Percentiles rank a stretch among this genome's conserved stretches.
Evolutionary conservation across 1,140 invertebrate species (phyloP).

Genomic region (Subanguina moxae): DNA sequence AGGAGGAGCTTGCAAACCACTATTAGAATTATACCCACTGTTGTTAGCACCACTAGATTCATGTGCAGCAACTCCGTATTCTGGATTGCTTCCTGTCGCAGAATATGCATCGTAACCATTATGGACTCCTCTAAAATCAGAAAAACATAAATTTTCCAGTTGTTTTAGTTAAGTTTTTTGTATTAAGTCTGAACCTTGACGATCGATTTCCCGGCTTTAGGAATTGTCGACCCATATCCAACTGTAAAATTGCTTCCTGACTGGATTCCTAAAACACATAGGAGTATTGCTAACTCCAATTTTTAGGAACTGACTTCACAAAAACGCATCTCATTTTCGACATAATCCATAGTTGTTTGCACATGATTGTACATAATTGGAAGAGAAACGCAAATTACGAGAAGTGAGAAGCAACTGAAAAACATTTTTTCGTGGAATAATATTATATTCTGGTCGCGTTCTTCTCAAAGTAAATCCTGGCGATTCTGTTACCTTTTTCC

Average conservation of each 20-base stretch:
- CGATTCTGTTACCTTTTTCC: too few relatives aligned
- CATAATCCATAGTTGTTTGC: conserved; percentile 56
- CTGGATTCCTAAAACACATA: conserved; percentile 43
- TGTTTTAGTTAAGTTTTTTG: too few relatives aligned
- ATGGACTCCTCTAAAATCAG: not conserved
- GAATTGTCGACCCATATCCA: conserved; percentile 43
- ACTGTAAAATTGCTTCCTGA: conserved; percentile 46
- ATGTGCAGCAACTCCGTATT: too few relatives aligned
- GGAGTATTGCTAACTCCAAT: not conserved
- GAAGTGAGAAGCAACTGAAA: conserved; percentile 53
- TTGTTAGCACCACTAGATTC: not conserved
- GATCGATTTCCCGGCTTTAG: conserved; percentile 34
- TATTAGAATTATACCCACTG: conserved; percentile 6
- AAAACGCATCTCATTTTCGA: conserved; percentile 55
- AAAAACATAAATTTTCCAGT: too few relatives aligned
- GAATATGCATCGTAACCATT: conserved; percentile 35
- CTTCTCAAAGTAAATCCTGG: too few relatives aligned
- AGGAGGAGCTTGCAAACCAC: not conserved
- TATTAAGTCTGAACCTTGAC: too few relatives aligned
- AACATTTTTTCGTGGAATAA: not conserved
- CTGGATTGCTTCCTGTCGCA: conserved; percentile 23
- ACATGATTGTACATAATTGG: conserved; percentile 58
- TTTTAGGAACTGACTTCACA: conserved; percentile 38
- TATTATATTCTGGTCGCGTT: too few relatives aligned
- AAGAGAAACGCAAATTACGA: conserved; percentile 49